Evolutionary conservation across 2,797 vertebrate genomes (phyloP), one percentile per base, ranked within the genome.

Genomic region (Typhlichthys subterraneus): DNA sequence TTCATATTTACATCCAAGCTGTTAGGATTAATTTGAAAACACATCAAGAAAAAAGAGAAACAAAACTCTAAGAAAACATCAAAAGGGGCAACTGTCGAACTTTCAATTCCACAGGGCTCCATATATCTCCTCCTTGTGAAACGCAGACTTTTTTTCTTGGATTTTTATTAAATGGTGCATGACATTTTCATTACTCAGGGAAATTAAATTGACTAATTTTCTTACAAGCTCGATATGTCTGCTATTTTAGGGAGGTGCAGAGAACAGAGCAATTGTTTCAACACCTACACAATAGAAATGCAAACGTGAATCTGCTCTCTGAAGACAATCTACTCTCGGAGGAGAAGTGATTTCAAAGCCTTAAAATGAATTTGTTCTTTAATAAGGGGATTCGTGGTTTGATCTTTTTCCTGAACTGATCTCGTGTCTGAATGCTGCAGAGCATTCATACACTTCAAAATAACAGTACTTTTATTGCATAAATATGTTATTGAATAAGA

Each of bases 101-200:
- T 93, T 93, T 87, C 85, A 88, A 91, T 91, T 91, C 91, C 92
- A 82, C 64, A 46, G 88, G 87, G 92, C 79, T 80, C 59, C 10
- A 71, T 85, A 83, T 92, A 91, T 91, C 92, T 91, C 87, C 84
- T 53, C 62, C 45, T 68, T 67, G 80, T 68, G 84, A 87, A 89
- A 90, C 81, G 14, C 84, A 76, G 85, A 89, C 86, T 92, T 92
- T 93, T 93, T 92, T 92, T 73, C 81, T 80, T 72, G 54, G 87
- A 93, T 80, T 93, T 94, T 94, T 93, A 94, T 93, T 93, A 94
- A 94, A 94, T 92, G 91, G 91, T 93, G 92, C 92, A 93, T 94
- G 93, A 93, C 93, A 94, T 94, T 94, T 93, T 93, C 93, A 94
- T 94, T 94, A 93, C 91, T 93, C 91, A 90, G 92, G 91, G 89